Conservation (phyloP, 2,113 vertebrate genomes). For the Nematolebias whitei region DNA sequence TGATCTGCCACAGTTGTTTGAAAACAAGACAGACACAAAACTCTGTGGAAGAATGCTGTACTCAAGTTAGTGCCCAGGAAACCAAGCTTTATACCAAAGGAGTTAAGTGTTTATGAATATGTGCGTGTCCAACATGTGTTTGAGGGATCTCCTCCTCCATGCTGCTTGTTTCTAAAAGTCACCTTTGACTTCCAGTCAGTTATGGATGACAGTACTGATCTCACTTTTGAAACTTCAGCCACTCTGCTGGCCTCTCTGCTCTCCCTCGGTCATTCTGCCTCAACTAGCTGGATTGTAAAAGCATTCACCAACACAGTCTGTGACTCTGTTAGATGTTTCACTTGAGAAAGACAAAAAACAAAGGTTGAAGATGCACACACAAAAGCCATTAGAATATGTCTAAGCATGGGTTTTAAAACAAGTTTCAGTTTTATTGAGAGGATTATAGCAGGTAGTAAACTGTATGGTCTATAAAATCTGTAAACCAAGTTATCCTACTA, state of each 20-base stretch:
- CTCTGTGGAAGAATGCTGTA: conserved; percentile 7
- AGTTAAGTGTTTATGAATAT: conserved; percentile 29
- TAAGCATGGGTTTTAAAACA: background rate
- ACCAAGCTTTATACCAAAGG: background rate
- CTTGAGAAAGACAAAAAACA: conserved; percentile 26
- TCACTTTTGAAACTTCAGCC: conserved; percentile 1
- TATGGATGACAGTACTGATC: conserved; percentile 44
- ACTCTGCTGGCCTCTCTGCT: conserved; percentile 19
- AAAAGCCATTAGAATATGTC: conserved; percentile 1
- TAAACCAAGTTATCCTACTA: background rate
- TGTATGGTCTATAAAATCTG: background rate
- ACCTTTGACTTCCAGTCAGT: conserved; percentile 35
- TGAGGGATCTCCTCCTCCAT: conserved; percentile 1
- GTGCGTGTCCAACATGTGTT: conserved; percentile 23
- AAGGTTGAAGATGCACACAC: background rate
- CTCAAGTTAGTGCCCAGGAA: conserved; percentile 12
- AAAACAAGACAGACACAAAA: conserved; percentile 35
- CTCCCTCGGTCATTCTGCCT: conserved; percentile 17
- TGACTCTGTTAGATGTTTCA: conserved; percentile 26
- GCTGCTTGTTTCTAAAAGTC: conserved; percentile 22
- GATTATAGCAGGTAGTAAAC: conserved; percentile 8
- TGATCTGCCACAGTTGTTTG: conserved; percentile 46
- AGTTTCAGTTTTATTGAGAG: background rate
- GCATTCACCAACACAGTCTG: conserved; percentile 1
- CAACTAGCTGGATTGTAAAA: conserved; percentile 23